phyloP scores from a whole-genome alignment of 2,113 vertebrate species.

The Ceuthmochares aereus region DNA sequence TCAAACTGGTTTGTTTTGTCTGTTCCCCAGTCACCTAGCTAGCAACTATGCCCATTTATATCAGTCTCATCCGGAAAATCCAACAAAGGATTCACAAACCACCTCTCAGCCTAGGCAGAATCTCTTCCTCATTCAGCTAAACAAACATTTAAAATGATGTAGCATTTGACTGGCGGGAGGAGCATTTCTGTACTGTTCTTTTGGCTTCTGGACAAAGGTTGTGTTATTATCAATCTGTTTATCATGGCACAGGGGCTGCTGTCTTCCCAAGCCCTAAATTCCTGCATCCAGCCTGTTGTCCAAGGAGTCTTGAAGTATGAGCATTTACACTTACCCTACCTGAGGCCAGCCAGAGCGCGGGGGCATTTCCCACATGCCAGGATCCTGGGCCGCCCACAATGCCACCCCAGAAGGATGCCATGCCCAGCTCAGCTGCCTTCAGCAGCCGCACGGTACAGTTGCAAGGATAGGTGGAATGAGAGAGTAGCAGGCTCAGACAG shows the following conservation, averaged over 20 bases:
- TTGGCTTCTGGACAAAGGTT: not conserved
- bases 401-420: not conserved
- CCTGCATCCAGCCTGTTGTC: not conserved
- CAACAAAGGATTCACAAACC: not conserved
- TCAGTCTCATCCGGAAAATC: not conserved
- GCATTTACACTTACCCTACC: not conserved
- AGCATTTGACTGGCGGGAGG: not conserved
- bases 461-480: not conserved
- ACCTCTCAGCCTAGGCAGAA: not conserved
- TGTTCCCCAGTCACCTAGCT: not conserved
- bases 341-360: not conserved
- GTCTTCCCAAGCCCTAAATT: not conserved
- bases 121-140: not conserved
- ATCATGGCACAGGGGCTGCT: not conserved
- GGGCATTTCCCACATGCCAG: not conserved
- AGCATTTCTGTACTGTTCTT: not conserved
- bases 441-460: fast-evolving
- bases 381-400: not conserved
- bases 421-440: not conserved
- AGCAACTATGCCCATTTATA: not conserved
- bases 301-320: not conserved
- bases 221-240: not conserved
- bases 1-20: not conserved
- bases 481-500: not conserved
- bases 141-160: not conserved